phyloP scores from a whole-genome alignment of 2,113 vertebrate genomes.

The Solea solea region DNA sequence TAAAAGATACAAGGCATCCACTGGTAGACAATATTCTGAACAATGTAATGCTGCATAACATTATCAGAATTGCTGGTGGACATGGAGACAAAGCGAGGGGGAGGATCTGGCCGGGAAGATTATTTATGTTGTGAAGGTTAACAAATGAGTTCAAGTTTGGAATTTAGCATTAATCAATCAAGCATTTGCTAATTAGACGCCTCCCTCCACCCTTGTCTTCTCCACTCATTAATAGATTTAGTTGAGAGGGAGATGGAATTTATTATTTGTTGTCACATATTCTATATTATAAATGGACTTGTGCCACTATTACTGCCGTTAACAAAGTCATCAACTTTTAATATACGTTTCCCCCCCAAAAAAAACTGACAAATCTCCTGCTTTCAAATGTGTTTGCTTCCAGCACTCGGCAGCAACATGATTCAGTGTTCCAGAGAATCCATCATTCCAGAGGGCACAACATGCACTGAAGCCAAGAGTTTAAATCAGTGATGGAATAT shows the following conservation, averaged over 20 bases:
- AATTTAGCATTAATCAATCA: constrained; percentile 63
- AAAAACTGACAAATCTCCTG: constrained; percentile 57
- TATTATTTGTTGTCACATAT: constrained; percentile 32
- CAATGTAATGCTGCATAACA: constrained; percentile 58
- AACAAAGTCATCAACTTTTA: constrained; percentile 50
- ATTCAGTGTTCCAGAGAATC: constrained; percentile 4
- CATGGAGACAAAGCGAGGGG: constrained; percentile 43
- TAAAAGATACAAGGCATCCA: constrained; percentile 62
- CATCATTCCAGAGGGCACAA: too few relatives aligned
- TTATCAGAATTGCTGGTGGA: constrained; percentile 65
- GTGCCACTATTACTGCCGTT: constrained; percentile 17
- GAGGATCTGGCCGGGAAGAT: constrained; percentile 66
- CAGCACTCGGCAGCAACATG: constrained; percentile 13
- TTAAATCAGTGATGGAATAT: too few relatives aligned
- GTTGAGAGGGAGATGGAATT: constrained; percentile 43
- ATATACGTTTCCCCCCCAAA: constrained; percentile 38
- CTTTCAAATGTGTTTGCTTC: constrained; percentile 31
- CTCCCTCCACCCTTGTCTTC: constrained; percentile 8
- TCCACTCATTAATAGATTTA: constrained; percentile 24
- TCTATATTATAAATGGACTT: constrained; percentile 48
- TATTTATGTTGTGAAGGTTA: constrained; percentile 68
- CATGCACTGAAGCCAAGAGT: too few relatives aligned
- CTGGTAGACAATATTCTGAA: constrained; percentile 63
- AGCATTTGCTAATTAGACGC: constrained; percentile 55
- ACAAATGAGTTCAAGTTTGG: constrained; percentile 55